Evolutionary conservation across 2,888 invertebrate genomes (phyloP).

Genomic region (Cerastis leucographa): DNA sequence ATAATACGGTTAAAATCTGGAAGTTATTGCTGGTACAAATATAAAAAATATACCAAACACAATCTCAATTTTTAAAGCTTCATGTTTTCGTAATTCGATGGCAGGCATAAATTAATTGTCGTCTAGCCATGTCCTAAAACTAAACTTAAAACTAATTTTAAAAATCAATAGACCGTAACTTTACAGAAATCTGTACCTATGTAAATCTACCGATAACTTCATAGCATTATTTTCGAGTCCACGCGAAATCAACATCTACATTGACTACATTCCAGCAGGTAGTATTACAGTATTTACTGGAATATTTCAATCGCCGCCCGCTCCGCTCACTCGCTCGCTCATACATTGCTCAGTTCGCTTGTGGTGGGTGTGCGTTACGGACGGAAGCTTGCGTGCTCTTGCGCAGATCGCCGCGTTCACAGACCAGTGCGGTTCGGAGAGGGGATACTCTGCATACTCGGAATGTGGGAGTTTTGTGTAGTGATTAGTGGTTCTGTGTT

Average conservation of each 20-base stretch:
- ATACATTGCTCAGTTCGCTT: slow-evolving; percentile 67
- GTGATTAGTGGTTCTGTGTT: slow-evolving; percentile 58
- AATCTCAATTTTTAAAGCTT: neutral
- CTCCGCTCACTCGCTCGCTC: slow-evolving; percentile 67
- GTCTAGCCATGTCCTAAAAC: slow-evolving; percentile 3
- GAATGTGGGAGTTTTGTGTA: slow-evolving; percentile 58
- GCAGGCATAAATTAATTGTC: neutral
- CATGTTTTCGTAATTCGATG: neutral
- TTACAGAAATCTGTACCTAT: slow-evolving; percentile 19
- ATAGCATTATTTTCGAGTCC: slow-evolving; percentile 21
- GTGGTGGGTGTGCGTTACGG: slow-evolving; percentile 74
- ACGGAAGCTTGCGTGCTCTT: slow-evolving; percentile 82
- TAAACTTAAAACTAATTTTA: slow-evolving; percentile 16
- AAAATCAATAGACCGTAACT: slow-evolving; percentile 17
- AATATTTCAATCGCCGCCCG: slow-evolving; percentile 52
- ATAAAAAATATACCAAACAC: neutral
- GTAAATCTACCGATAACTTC: slow-evolving; percentile 23
- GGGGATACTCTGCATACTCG: slow-evolving; percentile 55
- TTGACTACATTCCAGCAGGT: slow-evolving; percentile 16
- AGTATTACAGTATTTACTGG: slow-evolving; percentile 24
- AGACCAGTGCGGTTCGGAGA: slow-evolving; percentile 67
- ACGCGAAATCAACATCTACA: slow-evolving; percentile 29
- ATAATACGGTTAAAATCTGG: neutral
- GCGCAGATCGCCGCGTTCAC: slow-evolving; percentile 77
- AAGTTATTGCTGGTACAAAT: too few species aligned